Conservation (phyloP, 2,113 vertebrate genomes). For the Sturnus vulgaris region DNA sequence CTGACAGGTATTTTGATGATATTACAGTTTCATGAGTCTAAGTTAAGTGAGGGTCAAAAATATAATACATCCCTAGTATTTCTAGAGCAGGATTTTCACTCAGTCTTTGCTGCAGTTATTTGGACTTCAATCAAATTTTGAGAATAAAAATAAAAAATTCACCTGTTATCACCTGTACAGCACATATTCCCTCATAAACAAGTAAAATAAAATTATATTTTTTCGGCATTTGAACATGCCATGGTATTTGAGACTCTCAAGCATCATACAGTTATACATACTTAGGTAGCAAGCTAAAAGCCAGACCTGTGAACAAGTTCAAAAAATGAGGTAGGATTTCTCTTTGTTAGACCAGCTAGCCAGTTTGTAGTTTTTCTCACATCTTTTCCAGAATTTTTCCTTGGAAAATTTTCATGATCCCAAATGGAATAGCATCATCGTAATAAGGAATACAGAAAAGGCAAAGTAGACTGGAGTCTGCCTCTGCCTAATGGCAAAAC, state of each 20-base stretch:
- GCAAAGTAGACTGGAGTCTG: background rate
- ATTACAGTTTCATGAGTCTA: background rate
- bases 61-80: background rate
- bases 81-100: background rate
- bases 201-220: background rate
- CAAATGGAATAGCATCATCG: background rate
- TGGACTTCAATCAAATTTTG: background rate
- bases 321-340: background rate
- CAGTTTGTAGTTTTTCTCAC: background rate
- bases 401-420: background rate
- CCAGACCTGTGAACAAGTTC: background rate
- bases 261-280: background rate
- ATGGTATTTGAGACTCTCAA: background rate
- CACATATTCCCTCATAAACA: background rate
- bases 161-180: background rate
- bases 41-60: background rate
- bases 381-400: background rate
- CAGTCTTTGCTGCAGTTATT: background rate
- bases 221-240: background rate
- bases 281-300: background rate
- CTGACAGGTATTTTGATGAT: background rate
- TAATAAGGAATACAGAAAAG: background rate
- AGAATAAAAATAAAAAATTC: background rate
- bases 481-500: background rate
- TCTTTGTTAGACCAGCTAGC: background rate